A percentile compares a stretch with the other conserved stretches of the same genome.
These are phyloP conservation scores for Heliocidaris erythrogramma DNA, from an alignment of 35 echinoderm and acorn worm genomes.

Conservation along the genomic window DNA sequence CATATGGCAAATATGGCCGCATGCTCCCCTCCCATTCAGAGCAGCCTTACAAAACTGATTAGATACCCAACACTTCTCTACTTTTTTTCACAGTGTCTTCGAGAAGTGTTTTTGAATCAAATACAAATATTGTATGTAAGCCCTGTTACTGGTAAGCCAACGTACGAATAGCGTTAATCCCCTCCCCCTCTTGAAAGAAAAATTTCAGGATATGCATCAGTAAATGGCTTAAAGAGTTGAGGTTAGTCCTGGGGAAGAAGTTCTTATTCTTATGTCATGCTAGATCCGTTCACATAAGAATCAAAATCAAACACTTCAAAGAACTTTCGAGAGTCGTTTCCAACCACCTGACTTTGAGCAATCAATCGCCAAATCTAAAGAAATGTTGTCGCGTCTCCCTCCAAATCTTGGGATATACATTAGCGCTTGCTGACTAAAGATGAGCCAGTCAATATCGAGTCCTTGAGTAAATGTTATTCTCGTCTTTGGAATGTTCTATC, in stretches of 20 bases:
- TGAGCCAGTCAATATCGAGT: background rate
- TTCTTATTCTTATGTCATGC: background rate
- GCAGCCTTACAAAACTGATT: background rate
- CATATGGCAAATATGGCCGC: background rate
- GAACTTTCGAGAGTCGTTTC: background rate
- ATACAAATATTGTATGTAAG: slow-evolving; percentile 13
- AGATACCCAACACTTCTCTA: background rate
- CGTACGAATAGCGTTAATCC: background rate
- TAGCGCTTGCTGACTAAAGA: background rate
- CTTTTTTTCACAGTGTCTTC: background rate
- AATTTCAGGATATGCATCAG: background rate
- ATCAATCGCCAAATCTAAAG: background rate
- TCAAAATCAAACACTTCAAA: slow-evolving; percentile 1
- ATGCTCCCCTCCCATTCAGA: background rate
- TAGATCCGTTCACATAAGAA: background rate
- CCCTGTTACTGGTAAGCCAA: background rate
- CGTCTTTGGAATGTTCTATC: background rate
- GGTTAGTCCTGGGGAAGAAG: background rate
- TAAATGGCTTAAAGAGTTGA: background rate
- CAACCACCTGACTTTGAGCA: background rate
- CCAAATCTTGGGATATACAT: slow-evolving; percentile 2
- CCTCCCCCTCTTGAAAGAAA: background rate
- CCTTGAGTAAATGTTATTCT: background rate
- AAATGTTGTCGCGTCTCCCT: background rate
- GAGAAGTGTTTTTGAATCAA: background rate